Conservation (phyloP, 2,797 vertebrate species). For the Psittacula echo region DNA sequence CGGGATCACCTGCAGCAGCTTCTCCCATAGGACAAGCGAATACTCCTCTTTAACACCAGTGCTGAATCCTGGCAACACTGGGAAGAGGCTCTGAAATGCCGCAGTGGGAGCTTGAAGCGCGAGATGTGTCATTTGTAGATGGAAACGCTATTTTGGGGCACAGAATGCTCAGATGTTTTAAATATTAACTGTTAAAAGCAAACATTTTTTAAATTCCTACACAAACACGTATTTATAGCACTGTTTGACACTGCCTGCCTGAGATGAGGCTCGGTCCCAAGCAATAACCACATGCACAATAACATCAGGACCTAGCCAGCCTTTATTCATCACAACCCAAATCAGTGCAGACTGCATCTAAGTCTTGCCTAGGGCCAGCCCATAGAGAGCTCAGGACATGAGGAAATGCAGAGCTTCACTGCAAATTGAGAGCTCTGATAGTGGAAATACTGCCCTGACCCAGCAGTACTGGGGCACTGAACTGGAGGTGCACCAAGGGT, state of each 20-base stretch:
- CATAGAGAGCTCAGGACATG: background rate
- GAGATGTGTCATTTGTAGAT: slow-evolving; percentile 31
- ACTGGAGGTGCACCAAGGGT: background rate
- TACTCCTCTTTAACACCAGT: background rate
- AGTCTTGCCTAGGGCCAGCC: background rate
- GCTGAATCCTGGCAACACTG: background rate
- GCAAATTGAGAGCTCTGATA: background rate
- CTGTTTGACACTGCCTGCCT: background rate
- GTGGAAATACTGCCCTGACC: background rate
- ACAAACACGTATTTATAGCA: slow-evolving; percentile 33
- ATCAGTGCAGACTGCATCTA: background rate
- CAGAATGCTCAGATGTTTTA: slow-evolving; percentile 32
- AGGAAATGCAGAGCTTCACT: background rate
- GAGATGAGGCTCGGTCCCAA: background rate
- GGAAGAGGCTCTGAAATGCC: slow-evolving; percentile 6
- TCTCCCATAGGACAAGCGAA: background rate
- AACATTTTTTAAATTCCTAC: slow-evolving; percentile 43
- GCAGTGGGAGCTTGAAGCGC: background rate
- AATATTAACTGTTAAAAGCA: slow-evolving; percentile 62
- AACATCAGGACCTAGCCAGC: background rate
- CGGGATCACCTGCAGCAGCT: background rate
- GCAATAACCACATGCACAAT: background rate
- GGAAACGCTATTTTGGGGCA: slow-evolving; percentile 38
- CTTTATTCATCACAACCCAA: background rate
- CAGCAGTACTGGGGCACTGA: background rate